Base-by-base conservation (phyloP, 2,113 vertebrate species). In the Phycodurus eques region DNA sequence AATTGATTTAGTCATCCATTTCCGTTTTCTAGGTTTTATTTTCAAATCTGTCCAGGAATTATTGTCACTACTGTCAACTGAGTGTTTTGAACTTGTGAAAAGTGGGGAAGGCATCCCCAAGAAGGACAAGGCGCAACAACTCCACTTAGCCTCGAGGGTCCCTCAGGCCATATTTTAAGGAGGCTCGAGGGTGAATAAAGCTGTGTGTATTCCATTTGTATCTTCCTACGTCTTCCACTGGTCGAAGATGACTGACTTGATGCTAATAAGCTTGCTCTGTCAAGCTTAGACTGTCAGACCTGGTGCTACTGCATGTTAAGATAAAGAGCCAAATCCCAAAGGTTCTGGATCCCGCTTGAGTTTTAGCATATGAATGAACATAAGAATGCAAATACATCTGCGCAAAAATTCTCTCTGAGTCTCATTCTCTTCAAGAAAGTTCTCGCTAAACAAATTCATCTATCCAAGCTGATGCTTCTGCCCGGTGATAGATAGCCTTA, bases 401-500 rank as follows among this genome's bases (percentile, higher is more conserved):
- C 78, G 75, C 79, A 80, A 83, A 82, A 88, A 79, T 87, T 88
- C 85, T 68, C 76, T 74, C 63, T 72, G 71, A 63, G 68, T 69
- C 68, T 20, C 72, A 74, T 74, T 73, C 71, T 84, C 79, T 81
- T 77, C 83, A 85, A 89, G 73, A 86, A 86, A 91, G 82, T 86
- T 90, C 68, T 72, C 63, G 56, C 76, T 72, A 54, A 86, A 88
- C 81, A 91, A 92, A 90, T 89, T 87, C 92, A 92, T 93, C 91
- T 91, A 91, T 85, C 88, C 90, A 91, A 92, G 91, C 79, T 81
- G 65, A 65, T 86, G 86, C 70, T 75, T 91, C 92, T 94, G 89
- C 93, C 93, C 93, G 93, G 92, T 94, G 92, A 90, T 92, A 94
- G 92, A 90, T 92, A 91, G 88, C 92, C 93, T 94, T 93, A 93